phyloP scores from a whole-genome alignment of 2,113 vertebrate species.

The Rhinichthys klamathensis region DNA sequence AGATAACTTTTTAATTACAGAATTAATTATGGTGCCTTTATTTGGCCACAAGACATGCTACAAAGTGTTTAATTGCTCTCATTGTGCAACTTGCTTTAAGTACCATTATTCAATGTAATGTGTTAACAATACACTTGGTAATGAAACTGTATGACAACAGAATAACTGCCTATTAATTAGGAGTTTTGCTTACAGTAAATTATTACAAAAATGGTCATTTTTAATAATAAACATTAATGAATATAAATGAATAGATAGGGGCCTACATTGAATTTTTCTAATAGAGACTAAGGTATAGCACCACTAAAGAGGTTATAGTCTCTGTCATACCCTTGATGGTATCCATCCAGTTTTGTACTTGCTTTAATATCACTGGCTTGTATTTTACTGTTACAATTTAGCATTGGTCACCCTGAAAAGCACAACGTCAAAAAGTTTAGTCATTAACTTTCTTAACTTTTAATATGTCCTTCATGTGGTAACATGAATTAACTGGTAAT shows the following conservation, averaged over 20 bases:
- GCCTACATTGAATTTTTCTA: too few relatives aligned
- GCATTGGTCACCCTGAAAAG: constrained; percentile 7
- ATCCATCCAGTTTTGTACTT: background rate
- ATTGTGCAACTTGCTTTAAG: background rate
- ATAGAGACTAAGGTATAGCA: constrained; percentile 18
- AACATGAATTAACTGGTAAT: background rate
- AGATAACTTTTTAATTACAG: background rate
- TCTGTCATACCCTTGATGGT: background rate
- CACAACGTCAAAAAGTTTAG: background rate
- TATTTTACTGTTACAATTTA: background rate
- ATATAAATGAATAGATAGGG: background rate
- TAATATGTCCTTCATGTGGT: background rate
- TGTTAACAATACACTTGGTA: background rate
- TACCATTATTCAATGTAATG: background rate
- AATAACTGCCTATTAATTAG: background rate
- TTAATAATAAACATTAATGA: background rate
- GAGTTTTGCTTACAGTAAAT: background rate
- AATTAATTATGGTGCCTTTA: background rate
- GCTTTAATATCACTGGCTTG: background rate
- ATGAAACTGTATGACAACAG: background rate
- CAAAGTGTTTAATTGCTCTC: background rate
- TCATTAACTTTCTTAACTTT: background rate
- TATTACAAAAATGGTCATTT: background rate
- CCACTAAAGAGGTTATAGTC: background rate
- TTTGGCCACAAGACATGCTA: constrained; percentile 6